Percentiles rank a stretch among this genome's conserved stretches.
These are phyloP conservation scores for Anolis apletophallus DNA, from an alignment of 2,797 vertebrate species.

Conservation along the genomic window DNA sequence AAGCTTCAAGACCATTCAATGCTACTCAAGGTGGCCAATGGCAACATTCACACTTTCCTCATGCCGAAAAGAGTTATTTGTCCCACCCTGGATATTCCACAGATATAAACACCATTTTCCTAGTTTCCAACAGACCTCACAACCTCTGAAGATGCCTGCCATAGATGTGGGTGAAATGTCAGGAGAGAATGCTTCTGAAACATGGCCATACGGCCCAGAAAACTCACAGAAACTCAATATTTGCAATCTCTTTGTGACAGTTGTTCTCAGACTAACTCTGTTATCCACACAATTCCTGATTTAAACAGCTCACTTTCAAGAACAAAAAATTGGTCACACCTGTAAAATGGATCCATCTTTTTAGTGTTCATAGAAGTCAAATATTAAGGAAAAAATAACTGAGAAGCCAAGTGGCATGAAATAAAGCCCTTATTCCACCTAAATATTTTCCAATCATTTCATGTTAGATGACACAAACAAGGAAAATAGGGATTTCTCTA, in stretches of 20 bases:
- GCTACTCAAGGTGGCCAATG: too few relatives aligned
- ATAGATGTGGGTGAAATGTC: too few relatives aligned
- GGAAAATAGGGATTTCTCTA: not conserved
- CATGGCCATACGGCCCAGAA: too few relatives aligned
- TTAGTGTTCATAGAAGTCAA: not conserved
- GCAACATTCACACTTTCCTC: too few relatives aligned
- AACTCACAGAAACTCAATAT: too few relatives aligned
- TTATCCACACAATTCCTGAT: not conserved
- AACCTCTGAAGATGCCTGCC: too few relatives aligned
- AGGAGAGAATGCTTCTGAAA: too few relatives aligned
- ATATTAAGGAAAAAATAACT: slow-evolving; percentile 14
- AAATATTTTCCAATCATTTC: not conserved
- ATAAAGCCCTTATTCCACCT: not conserved
- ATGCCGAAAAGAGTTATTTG: too few relatives aligned
- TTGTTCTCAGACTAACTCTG: not conserved
- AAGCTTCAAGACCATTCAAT: too few relatives aligned
- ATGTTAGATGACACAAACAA: not conserved
- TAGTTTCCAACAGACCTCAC: too few relatives aligned
- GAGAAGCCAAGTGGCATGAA: not conserved
- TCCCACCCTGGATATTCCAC: too few relatives aligned
- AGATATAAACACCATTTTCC: too few relatives aligned
- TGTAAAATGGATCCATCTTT: not conserved
- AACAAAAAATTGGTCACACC: not conserved
- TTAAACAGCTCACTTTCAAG: not conserved
- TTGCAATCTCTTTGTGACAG: not conserved